Base-by-base conservation (phyloP, 2,888 invertebrate species). In the Hyposoter didymator region DNA sequence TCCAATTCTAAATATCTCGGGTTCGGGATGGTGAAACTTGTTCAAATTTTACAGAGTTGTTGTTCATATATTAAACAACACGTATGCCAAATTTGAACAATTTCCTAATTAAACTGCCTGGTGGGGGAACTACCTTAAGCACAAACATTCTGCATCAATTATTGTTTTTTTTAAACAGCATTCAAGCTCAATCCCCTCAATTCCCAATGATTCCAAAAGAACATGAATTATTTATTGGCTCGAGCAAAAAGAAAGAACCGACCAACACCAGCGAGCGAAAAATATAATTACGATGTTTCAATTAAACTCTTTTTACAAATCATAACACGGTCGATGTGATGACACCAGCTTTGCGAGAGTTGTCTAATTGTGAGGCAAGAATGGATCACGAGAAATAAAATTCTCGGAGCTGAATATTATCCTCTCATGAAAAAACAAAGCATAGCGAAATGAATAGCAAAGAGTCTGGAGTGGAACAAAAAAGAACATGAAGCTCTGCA, bases 401-500 rank as follows among this genome's bases (percentile, higher is more conserved):
- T 69, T 47, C 22, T 43, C 43, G 19, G 62, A 22, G 43, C 10
- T 10, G 12, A 28, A n/a, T 73, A 74, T 74, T 74, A 59, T 74
- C 22, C 8, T 7, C 39, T 22, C 5, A 62, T 28, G 19, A 22
- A 66, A 28, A 66, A 39, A 19, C 64, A 28, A 64, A 45, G 19
- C 19, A 7, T 17, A 75, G 64, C 12, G 3, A 49, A 59, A 39
- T 19, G 17, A 64, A 76, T 47, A 45, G 12, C 49, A 66, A 10
- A 64, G n/a, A 64, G 52, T 28, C 17, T 45, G 28, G 43, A 14
- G 14, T 10, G 14, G 59, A 28, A 59, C 14, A 64, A 64, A 62
- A 43, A 78, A 69, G 79, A 39, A 39, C 39, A 70, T 75, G 28
- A 70, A 84, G 64, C 62, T 64, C 62, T 17, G 49, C 62, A 84